Evolutionary conservation across 2,113 vertebrate species (phyloP).

Genomic region (Sialia sialis): DNA sequence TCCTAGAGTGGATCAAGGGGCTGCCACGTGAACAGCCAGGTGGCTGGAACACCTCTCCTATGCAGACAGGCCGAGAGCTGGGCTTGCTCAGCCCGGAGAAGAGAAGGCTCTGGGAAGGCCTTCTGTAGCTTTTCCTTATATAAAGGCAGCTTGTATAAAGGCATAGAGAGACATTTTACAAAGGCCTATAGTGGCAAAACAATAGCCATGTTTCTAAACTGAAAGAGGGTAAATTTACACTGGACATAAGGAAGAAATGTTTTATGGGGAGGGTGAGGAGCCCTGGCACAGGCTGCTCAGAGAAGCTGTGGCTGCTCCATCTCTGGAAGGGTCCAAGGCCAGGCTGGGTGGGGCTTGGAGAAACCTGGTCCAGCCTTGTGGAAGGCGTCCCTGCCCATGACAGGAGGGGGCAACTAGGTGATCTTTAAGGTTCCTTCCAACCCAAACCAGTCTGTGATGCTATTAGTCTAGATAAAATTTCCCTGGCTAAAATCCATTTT

Average conservation of each 20-base stretch:
- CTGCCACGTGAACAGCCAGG: neutral
- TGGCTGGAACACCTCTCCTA: neutral
- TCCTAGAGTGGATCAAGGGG: neutral
- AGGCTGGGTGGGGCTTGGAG: neutral
- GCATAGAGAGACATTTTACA: neutral
- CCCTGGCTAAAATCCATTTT: neutral
- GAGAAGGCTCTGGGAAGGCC: neutral
- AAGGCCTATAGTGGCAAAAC: neutral
- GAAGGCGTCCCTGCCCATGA: neutral
- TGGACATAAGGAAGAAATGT: neutral
- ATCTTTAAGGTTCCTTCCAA: neutral
- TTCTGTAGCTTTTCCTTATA: neutral
- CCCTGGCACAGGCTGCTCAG: neutral
- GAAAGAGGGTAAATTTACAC: neutral
- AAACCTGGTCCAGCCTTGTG: no score
- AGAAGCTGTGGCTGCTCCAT: neutral
- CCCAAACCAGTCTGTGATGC: neutral
- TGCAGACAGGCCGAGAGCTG: neutral
- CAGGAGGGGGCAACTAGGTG: neutral
- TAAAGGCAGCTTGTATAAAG: neutral
- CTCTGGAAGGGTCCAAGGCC: neutral
- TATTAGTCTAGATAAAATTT: neutral
- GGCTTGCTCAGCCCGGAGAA: neutral
- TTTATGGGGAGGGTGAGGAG: neutral
- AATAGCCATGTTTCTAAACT: neutral